Base-by-base conservation (phyloP, 1,140 invertebrate genomes). In the Micrasema longulum region DNA sequence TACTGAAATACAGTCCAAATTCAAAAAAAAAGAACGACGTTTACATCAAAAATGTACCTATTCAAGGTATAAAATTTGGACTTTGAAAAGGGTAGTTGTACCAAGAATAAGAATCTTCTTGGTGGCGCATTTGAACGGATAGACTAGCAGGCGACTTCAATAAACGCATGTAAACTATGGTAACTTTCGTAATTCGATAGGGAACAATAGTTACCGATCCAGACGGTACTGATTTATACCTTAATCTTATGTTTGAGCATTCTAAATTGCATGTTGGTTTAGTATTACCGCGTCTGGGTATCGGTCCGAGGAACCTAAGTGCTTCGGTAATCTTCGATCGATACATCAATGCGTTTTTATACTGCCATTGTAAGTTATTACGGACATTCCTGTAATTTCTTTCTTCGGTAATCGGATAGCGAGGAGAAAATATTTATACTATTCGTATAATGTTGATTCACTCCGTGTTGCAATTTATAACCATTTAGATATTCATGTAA, bases 211-310 rank as follows among this genome's bases (percentile, higher is more conserved):
- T 63, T 63, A 63, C 60, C 38, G 60, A 63, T 67, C 63, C 63
- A 48, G 71, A 36, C 62, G 36, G 60, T 45, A 67, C 71, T 74
- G 72, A 74, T 74, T 74, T 74, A 74, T 74, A 63, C 67, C 50
- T 74, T 74, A 74, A 74, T 74, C 69, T 52, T 63, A 74, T 65
- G 67, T 69, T 76, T 50, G 47, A 69, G 53, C 64, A 66, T 60
- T 62, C 66, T 64, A 69, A 67, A 76, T 73, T 70, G 67, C 64
- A 72, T 76, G 67, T 72, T 76, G 67, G 66, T 70, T 76, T 76
- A 69, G 36, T 48, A 55, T 63, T 63, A 47, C 16, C 55, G n/a
- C 22, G 35, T 1, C 16, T 6, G 31, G 31, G 14, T 14, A 31
- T 31, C 52, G 14, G 55, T 16, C 23, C 53, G 26, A 18, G 53